phyloP scores from a whole-genome alignment of 1,140 invertebrate species.

The Agrypnia vestita region DNA sequence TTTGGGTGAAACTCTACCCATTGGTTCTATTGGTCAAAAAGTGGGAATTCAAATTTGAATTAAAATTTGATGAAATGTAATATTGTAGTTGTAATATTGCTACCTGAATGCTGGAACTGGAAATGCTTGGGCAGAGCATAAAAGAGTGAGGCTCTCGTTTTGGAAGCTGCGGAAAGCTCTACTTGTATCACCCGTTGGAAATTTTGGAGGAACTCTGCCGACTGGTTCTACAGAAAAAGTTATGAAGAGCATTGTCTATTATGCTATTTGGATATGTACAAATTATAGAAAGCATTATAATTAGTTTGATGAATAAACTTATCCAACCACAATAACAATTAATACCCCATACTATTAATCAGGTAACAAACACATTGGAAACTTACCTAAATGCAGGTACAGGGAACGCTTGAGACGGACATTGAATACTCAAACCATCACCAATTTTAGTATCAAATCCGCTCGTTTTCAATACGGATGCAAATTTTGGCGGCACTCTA shows the following conservation, averaged over 20 bases:
- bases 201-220: slow-evolving; percentile 82
- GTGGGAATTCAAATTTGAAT: not conserved
- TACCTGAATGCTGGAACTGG: slow-evolving; percentile 83
- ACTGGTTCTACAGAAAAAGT: slow-evolving; percentile 79
- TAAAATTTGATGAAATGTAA: not conserved
- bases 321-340: not conserved
- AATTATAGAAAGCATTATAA: not conserved
- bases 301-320: not conserved
- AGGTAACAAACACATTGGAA: not conserved
- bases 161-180: slow-evolving; percentile 75
- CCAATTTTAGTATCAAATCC: slow-evolving; percentile 68
- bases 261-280: slow-evolving; percentile 30
- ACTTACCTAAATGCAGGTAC: slow-evolving; percentile 75
- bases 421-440: slow-evolving; percentile 70
- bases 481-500: slow-evolving; percentile 69
- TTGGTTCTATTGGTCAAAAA: slow-evolving; percentile 70
- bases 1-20: slow-evolving; percentile 74
- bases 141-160: slow-evolving; percentile 74
- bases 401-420: slow-evolving; percentile 80
- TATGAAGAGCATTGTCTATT: slow-evolving; percentile 13
- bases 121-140: slow-evolving; percentile 82
- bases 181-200: slow-evolving; percentile 81
- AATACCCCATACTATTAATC: too few relatives aligned
- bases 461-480: slow-evolving; percentile 71
- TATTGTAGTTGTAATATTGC: slow-evolving; percentile 46